phyloP scores from a whole-genome alignment of 2,888 invertebrate species.

The Seira ritae region DNA sequence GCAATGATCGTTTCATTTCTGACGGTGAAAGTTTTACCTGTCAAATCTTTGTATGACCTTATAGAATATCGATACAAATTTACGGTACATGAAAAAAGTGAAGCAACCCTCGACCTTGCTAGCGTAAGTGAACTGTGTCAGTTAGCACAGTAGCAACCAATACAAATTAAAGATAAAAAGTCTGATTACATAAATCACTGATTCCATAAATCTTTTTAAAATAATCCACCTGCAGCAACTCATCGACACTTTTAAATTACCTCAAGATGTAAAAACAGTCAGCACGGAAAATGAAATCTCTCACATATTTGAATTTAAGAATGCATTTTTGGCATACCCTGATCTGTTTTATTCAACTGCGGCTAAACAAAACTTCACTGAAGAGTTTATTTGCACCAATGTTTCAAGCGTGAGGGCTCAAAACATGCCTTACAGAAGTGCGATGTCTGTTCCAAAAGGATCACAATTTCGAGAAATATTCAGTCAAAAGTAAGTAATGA shows the following conservation, averaged over 20 bases:
- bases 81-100: constrained; percentile 57
- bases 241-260: constrained; percentile 30
- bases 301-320: constrained; percentile 32
- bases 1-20: constrained; percentile 62
- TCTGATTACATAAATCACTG: too few species aligned
- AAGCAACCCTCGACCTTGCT: constrained; percentile 28
- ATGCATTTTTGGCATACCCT: constrained; percentile 56
- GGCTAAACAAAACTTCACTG: constrained; percentile 42
- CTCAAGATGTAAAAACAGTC: constrained; percentile 35
- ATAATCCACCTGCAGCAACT: constrained; percentile 37
- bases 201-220: not conserved
- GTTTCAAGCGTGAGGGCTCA: constrained; percentile 38
- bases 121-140: constrained; percentile 24
- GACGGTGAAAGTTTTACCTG: constrained; percentile 45
- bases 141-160: not conserved
- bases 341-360: constrained; percentile 65
- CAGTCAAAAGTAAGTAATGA: constrained; percentile 58
- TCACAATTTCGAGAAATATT: constrained; percentile 59
- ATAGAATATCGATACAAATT: constrained; percentile 47
- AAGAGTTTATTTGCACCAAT: constrained; percentile 50
- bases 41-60: constrained; percentile 48
- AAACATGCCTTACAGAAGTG: constrained; percentile 53
- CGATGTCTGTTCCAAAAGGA: constrained; percentile 63
- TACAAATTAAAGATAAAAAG: too few species aligned
- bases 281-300: constrained; percentile 57